phyloP scores from a whole-genome alignment of 2,113 vertebrate species.

The Ammodytes dubius region DNA sequence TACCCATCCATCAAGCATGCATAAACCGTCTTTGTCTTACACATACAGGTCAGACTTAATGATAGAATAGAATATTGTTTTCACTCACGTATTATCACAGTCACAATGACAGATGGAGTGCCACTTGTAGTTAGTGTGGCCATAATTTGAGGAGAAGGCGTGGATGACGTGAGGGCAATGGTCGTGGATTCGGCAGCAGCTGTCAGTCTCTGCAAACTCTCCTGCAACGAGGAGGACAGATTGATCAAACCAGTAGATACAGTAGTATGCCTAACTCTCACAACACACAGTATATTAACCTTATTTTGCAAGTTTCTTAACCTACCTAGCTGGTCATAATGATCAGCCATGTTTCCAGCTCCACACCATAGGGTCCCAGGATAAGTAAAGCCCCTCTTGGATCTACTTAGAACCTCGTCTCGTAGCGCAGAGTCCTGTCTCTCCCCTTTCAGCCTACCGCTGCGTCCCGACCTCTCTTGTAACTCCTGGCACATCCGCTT shows the following conservation, averaged over 20 bases:
- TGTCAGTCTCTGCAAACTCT: slow-evolving; percentile 88
- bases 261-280: no score
- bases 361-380: slow-evolving; percentile 90
- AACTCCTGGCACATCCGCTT: slow-evolving; percentile 74
- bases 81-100: slow-evolving; percentile 90
- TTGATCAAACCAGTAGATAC: background rate
- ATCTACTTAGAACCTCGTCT: slow-evolving; percentile 60
- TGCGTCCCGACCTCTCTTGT: slow-evolving; percentile 35
- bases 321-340: slow-evolving; percentile 86
- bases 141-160: slow-evolving; percentile 89
- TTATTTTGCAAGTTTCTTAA: background rate
- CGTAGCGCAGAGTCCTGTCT: slow-evolving; percentile 10
- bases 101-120: slow-evolving; percentile 92
- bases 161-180: slow-evolving; percentile 92
- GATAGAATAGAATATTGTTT: background rate
- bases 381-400: slow-evolving; percentile 88
- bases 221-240: slow-evolving; percentile 77
- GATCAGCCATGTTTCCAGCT: slow-evolving; percentile 88
- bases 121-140: slow-evolving; percentile 91
- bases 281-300: background rate
- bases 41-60: background rate
- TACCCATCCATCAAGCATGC: background rate
- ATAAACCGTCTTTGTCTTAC: background rate
- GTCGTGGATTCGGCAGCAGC: slow-evolving; percentile 92
- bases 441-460: background rate